Conservation (phyloP, 2,113 vertebrate species). For the Microcebus tavaratra region DNA sequence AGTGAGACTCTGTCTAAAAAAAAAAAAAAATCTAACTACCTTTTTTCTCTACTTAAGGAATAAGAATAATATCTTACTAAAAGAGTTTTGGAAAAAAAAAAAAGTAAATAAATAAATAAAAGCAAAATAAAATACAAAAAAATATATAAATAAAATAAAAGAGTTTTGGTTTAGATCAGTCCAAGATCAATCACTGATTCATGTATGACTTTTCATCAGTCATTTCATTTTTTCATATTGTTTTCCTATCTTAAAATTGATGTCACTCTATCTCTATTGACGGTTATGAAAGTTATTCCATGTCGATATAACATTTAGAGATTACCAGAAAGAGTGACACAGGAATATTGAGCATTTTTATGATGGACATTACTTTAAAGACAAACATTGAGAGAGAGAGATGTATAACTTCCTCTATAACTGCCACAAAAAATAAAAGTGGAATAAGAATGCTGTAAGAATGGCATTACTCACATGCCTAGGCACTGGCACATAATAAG, state of each 20-base stretch:
- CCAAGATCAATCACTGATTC: constrained; percentile 35
- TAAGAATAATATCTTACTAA: constrained; percentile 4
- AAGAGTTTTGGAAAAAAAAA: not conserved
- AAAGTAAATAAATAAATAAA: too few relatives aligned
- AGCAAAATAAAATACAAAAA: too few relatives aligned
- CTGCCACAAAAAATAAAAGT: constrained; percentile 19
- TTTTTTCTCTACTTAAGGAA: constrained; percentile 12
- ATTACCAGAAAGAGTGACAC: constrained; percentile 14
- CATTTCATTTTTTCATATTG: constrained; percentile 25
- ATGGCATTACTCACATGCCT: not conserved
- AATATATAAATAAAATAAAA: not conserved
- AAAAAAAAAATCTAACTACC: not conserved
- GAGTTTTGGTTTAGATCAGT: not conserved
- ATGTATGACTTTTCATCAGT: not conserved
- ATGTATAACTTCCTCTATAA: not conserved
- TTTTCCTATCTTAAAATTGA: constrained; percentile 35
- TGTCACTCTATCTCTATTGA: not conserved
- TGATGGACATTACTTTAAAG: not conserved
- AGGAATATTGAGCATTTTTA: not conserved
- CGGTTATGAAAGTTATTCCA: constrained; percentile 35
- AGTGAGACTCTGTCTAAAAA: too few relatives aligned
- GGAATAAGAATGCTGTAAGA: not conserved
- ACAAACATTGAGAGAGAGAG: not conserved
- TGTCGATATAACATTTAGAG: constrained; percentile 28
- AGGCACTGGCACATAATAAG: not conserved